Evolutionary conservation across 2,113 vertebrate species (phyloP).

Genomic region (Poecile atricapillus): DNA sequence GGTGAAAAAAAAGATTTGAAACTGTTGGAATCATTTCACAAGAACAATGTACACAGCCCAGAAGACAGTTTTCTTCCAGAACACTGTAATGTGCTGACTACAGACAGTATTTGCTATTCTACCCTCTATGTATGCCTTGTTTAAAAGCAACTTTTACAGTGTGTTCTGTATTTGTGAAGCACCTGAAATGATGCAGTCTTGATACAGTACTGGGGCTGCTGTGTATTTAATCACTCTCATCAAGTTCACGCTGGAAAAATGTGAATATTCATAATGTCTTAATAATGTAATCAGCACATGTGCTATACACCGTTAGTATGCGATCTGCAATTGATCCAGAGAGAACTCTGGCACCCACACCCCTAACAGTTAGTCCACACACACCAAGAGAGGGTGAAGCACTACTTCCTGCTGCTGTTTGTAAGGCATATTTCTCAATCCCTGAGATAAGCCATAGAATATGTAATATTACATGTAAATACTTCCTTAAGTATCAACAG

Average conservation of each 20-base stretch:
- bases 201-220: neutral
- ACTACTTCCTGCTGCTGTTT: neutral
- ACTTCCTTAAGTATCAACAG: neutral
- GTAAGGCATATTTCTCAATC: neutral
- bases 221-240: neutral
- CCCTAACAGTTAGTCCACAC: neutral
- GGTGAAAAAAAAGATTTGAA: neutral
- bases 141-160: neutral
- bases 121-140: neutral
- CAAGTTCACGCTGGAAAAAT: neutral
- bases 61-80: neutral
- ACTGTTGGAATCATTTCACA: constrained; percentile 31
- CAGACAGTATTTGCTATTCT: neutral
- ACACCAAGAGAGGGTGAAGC: neutral
- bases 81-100: neutral
- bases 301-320: rapidly evolving
- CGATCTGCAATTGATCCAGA: neutral
- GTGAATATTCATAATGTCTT: neutral
- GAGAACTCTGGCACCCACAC: neutral
- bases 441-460: neutral
- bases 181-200: neutral
- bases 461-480: neutral
- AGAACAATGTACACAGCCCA: neutral
- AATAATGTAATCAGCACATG: neutral
- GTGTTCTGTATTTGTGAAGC: neutral